These are phyloP conservation scores for Melieria picta DNA, from an alignment of 2,888 invertebrate genomes.

Conservation along the genomic window DNA sequence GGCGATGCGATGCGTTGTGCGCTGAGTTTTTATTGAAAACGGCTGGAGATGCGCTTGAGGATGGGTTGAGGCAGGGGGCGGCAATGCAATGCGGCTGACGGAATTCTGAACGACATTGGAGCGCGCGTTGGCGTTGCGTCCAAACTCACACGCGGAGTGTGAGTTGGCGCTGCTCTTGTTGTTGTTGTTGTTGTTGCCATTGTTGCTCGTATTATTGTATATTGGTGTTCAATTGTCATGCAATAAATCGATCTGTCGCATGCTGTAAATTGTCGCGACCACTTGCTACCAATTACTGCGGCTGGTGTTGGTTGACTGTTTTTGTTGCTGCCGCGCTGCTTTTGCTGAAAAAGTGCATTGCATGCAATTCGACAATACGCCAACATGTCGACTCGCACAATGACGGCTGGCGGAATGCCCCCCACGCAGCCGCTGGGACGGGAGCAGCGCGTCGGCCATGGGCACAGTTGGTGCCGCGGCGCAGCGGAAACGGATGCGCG, in stretches of 20 bases:
- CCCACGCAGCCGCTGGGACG: conserved; percentile 3
- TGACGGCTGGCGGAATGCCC: conserved; percentile 1
- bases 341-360: conserved; percentile 57
- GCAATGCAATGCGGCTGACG: conserved; percentile 43
- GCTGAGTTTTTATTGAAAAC: no score
- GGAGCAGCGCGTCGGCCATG: conserved; percentile 25
- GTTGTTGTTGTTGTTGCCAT: conserved; percentile 31
- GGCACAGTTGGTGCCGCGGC: conserved; percentile 21
- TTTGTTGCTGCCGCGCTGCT: conserved; percentile 12
- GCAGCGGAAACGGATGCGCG: conserved; percentile 47
- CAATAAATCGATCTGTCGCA: conserved; percentile 65
- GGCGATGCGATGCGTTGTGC: conserved; percentile 5
- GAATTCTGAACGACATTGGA: conserved; percentile 51
- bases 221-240: conserved; percentile 59
- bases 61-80: no score
- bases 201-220: conserved; percentile 29
- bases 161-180: conserved; percentile 21
- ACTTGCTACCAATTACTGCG: conserved; percentile 30
- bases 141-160: conserved; percentile 35
- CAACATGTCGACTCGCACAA: conserved; percentile 48
- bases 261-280: conserved; percentile 60
- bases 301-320: background rate
- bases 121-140: conserved; percentile 29
- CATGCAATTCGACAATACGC: conserved; percentile 60
- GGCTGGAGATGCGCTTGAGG: no score